Evolutionary conservation across 2,797 vertebrate genomes (phyloP).

Genomic region (Poeciliopsis paucimaculata): DNA sequence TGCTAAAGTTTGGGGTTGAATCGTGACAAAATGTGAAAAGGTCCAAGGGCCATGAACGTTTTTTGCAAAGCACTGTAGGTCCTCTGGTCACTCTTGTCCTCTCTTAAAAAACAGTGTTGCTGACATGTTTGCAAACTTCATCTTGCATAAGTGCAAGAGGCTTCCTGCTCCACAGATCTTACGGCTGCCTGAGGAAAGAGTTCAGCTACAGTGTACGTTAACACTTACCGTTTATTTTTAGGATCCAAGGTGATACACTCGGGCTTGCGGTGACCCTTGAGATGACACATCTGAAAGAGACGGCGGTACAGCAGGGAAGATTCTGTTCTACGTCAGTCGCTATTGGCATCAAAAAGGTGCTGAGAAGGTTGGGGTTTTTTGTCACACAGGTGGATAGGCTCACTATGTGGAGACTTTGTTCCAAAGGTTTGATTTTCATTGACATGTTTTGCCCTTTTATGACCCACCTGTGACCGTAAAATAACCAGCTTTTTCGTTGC

Average conservation of each 20-base stretch:
- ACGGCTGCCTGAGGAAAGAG: constrained; percentile 11
- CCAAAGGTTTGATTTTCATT: not conserved
- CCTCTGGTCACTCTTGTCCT: constrained; percentile 4
- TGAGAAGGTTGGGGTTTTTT: not conserved
- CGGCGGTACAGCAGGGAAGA: constrained; percentile 36
- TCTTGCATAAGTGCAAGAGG: constrained; percentile 4
- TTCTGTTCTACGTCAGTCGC: constrained; percentile 18
- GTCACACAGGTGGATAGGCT: not conserved
- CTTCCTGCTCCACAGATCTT: constrained; percentile 21
- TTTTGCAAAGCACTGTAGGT: not conserved
- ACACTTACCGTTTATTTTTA: constrained; percentile 44
- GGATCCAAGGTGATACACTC: constrained; percentile 25
- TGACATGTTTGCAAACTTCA: constrained; percentile 24
- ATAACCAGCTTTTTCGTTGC: not conserved
- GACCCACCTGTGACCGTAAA: not conserved
- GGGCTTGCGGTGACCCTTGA: constrained; percentile 30
- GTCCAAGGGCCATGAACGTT: not conserved
- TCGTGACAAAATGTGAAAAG: not conserved
- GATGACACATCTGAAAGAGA: constrained; percentile 24
- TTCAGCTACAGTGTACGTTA: constrained; percentile 17
- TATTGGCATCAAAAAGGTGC: constrained; percentile 32
- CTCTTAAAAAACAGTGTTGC: not conserved
- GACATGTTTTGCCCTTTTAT: constrained; percentile 9
- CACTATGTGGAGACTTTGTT: not conserved
- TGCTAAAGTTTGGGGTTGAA: not conserved